phyloP scores from a whole-genome alignment of 2,797 vertebrate species.

The Anguilla anguilla region DNA sequence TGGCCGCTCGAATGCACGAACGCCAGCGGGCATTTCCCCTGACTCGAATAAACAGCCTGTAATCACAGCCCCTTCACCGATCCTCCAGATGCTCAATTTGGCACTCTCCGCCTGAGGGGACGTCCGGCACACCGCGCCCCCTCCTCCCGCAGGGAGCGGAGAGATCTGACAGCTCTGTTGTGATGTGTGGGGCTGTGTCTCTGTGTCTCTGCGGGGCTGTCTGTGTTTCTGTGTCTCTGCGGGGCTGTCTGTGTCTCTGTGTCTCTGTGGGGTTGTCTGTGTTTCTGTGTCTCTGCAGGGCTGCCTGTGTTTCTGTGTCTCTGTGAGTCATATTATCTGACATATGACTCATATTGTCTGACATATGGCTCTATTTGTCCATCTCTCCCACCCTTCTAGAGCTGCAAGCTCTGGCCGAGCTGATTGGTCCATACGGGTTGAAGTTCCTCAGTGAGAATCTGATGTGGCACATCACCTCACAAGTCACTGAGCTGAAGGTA shows the following conservation, averaged over 20 bases:
- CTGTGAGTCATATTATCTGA: neutral
- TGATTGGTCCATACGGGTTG: constrained; percentile 88
- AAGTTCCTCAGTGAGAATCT: constrained; percentile 90
- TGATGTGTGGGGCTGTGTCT: neutral
- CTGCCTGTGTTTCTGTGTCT: too few species aligned
- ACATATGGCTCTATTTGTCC: neutral
- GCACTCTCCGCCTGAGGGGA: neutral
- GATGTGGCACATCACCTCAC: constrained; percentile 96
- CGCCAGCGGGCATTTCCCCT: too few species aligned
- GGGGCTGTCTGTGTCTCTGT: too few species aligned
- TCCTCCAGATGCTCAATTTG: neutral
- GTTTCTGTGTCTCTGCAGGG: too few species aligned
- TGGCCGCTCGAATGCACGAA: too few species aligned
- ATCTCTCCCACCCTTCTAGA: constrained; percentile 62
- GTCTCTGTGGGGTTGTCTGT: too few species aligned
- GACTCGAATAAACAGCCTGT: neutral
- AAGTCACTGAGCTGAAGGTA: constrained; percentile 90
- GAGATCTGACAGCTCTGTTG: neutral
- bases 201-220: too few species aligned
- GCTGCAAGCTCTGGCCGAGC: constrained; percentile 83
- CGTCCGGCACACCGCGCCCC: neutral
- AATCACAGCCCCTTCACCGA: neutral
- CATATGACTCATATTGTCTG: neutral
- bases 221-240: too few species aligned
- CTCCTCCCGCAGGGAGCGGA: neutral